Conservation (phyloP, 2,113 vertebrate species). For the Anarhynchus alexandrinus region DNA sequence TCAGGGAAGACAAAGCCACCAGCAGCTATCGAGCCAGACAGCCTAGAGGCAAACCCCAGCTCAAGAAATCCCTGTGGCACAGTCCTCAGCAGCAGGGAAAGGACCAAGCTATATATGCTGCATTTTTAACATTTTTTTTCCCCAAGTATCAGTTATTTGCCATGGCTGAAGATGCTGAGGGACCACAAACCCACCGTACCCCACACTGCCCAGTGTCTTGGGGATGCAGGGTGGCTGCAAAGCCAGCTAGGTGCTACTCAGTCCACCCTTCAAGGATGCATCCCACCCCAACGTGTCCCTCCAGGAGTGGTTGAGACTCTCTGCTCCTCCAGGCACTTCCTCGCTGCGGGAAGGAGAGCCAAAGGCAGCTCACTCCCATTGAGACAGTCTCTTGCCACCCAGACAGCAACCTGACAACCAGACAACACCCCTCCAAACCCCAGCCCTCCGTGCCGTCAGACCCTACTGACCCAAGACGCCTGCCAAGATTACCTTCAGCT, state of each 20-base stretch:
- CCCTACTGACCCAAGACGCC: not conserved
- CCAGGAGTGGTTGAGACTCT: not conserved
- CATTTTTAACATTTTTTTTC: rapidly evolving
- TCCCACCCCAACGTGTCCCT: rapidly evolving
- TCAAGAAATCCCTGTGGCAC: not conserved
- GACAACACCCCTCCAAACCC: not conserved
- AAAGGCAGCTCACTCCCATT: not conserved
- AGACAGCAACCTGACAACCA: not conserved
- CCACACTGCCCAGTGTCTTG: not conserved
- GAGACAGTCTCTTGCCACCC: not conserved
- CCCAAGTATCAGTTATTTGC: not conserved
- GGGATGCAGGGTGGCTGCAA: not conserved
- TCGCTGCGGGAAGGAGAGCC: not conserved
- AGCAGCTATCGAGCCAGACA: not conserved
- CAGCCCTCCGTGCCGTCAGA: rapidly evolving
- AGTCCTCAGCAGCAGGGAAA: not conserved
- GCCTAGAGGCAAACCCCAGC: not conserved
- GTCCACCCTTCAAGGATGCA: not conserved
- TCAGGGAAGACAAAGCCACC: not conserved
- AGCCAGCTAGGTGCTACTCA: not conserved
- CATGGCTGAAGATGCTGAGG: not conserved
- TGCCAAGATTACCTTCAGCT: not conserved
- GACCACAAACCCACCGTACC: not conserved
- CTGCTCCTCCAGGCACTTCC: not conserved
- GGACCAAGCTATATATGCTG: rapidly evolving